Conservation (phyloP, 2,888 invertebrate genomes). For the Abscondita cerata region DNA sequence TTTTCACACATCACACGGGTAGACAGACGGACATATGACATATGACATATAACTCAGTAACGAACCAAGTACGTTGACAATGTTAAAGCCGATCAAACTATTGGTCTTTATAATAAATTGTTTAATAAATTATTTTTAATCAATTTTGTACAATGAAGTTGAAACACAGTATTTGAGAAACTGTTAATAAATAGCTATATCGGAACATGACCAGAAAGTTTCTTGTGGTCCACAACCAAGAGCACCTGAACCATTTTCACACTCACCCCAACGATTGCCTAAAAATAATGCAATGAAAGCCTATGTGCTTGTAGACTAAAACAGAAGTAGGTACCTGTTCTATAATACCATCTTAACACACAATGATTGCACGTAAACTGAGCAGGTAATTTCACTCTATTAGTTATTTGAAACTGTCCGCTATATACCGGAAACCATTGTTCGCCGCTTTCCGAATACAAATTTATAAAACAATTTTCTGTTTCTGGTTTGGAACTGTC, state of each 20-base stretch:
- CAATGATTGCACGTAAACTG: constrained; percentile 51
- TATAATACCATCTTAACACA: constrained; percentile 55
- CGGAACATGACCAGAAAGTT: constrained; percentile 56
- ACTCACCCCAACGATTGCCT: constrained; percentile 56
- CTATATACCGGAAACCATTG: constrained; percentile 39
- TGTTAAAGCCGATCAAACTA: too few relatives aligned
- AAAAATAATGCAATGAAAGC: constrained; percentile 19
- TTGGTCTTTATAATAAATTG: too few relatives aligned
- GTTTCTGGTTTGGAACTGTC: constrained; percentile 42
- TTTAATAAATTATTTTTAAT: too few relatives aligned
- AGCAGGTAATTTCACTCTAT: constrained; percentile 47
- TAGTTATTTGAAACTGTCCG: constrained; percentile 35
- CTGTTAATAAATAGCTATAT: constrained; percentile 49
- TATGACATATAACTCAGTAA: too few relatives aligned
- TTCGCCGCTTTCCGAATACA: constrained; percentile 41
- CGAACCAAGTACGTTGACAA: too few relatives aligned
- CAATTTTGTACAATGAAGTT: too few relatives aligned
- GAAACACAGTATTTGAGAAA: not conserved
- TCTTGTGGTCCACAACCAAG: constrained; percentile 57
- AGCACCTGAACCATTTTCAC: constrained; percentile 50
- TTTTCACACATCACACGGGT: too few relatives aligned
- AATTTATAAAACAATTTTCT: constrained; percentile 46
- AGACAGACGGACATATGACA: too few relatives aligned
- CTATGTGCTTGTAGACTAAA: not conserved
- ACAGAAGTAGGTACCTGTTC: constrained; percentile 49